phyloP scores from a whole-genome alignment of 2,888 invertebrate genomes.

The Linnaemya tessellans region DNA sequence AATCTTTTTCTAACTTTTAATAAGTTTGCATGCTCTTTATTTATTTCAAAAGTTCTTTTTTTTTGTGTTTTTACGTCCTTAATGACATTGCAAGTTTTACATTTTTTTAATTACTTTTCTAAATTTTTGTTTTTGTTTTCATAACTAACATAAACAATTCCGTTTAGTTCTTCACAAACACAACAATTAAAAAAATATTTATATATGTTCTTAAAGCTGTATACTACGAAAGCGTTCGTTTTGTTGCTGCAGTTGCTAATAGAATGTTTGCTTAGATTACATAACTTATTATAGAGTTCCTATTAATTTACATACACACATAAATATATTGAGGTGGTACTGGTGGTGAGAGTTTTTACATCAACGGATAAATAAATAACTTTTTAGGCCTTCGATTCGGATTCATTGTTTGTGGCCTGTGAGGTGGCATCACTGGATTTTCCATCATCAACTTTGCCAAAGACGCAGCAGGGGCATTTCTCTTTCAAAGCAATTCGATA shows the following conservation, averaged over 20 bases:
- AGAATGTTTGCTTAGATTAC: slow-evolving; percentile 18
- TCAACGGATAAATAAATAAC: too few relatives aligned
- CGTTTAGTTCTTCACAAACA: slow-evolving; percentile 72
- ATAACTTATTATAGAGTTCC: slow-evolving; percentile 2
- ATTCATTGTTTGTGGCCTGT: slow-evolving; percentile 78
- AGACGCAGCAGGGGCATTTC: slow-evolving; percentile 85
- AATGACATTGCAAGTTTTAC: slow-evolving; percentile 78
- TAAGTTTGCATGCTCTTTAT: slow-evolving; percentile 78
- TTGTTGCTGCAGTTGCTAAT: slow-evolving; percentile 79
- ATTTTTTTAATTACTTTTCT: slow-evolving; percentile 62
- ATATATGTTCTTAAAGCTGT: slow-evolving; percentile 72
- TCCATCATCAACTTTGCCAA: slow-evolving; percentile 81
- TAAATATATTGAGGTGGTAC: slow-evolving; percentile 28
- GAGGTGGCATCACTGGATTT: slow-evolving; percentile 81
- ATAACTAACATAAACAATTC: slow-evolving; percentile 74
- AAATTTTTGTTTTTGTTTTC: slow-evolving; percentile 21
- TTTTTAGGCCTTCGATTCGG: slow-evolving; percentile 64
- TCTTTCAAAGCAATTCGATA: slow-evolving; percentile 86
- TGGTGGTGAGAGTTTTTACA: slow-evolving; percentile 17
- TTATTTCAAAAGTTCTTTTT: slow-evolving; percentile 74
- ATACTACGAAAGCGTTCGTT: slow-evolving; percentile 79
- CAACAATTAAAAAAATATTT: slow-evolving; percentile 66
- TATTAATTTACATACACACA: not conserved
- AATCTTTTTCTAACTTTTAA: slow-evolving; percentile 58
- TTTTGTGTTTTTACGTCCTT: slow-evolving; percentile 76